A percentile compares a stretch with the other conserved stretches of the same genome.
These are phyloP conservation scores for Brachionus asplanchnoidis DNA, from an alignment of 1,140 invertebrate species.

Conservation along the genomic window DNA sequence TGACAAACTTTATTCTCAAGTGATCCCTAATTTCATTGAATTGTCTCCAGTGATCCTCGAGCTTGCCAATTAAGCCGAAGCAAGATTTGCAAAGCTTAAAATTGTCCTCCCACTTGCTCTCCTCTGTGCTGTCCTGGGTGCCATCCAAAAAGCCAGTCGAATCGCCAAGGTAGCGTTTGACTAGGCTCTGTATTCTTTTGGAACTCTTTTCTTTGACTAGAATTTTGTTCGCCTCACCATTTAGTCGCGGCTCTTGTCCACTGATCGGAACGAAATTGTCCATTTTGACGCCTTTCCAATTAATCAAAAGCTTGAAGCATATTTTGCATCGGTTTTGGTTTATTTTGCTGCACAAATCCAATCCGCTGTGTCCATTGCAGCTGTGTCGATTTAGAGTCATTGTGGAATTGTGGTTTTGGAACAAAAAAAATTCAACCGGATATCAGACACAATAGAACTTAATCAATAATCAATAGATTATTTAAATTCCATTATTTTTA, in stretches of 20 bases:
- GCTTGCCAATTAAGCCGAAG: not conserved
- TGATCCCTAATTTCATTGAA: slow-evolving; percentile 8
- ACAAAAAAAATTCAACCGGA: not conserved
- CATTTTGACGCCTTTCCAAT: slow-evolving; percentile 29
- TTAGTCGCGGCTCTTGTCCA: not conserved
- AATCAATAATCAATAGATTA: slow-evolving; percentile 7
- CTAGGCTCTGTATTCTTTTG: not conserved
- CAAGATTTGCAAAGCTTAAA: slow-evolving; percentile 20
- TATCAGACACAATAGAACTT: not conserved
- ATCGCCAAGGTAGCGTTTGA: not conserved
- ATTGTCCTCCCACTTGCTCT: not conserved
- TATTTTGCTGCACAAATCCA: not conserved
- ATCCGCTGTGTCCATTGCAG: not conserved
- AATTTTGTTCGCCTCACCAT: not conserved
- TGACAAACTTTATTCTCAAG: not conserved
- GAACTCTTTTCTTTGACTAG: slow-evolving; percentile 8
- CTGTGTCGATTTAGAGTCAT: slow-evolving; percentile 5
- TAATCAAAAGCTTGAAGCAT: not conserved
- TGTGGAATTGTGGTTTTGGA: not conserved
- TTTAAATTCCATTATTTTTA: slow-evolving; percentile 22
- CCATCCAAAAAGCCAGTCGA: not conserved
- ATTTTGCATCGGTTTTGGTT: slow-evolving; percentile 1
- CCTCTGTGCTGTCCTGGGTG: not conserved
- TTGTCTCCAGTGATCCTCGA: not conserved
- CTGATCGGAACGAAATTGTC: not conserved